Evolutionary conservation across 2,113 vertebrate species (phyloP), one percentile per base, ranked within the genome.

Genomic region (Chauna torquata): DNA sequence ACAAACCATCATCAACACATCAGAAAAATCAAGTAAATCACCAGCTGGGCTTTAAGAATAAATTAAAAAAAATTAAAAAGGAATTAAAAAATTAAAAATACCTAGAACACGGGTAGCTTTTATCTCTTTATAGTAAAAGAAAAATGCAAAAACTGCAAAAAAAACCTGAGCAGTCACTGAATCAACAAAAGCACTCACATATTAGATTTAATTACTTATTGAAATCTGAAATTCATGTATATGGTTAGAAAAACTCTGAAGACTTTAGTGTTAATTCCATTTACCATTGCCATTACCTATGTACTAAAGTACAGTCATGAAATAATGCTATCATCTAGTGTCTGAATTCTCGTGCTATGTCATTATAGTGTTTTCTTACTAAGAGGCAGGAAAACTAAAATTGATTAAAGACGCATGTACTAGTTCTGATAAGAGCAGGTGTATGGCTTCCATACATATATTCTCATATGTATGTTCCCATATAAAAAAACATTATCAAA

Each of bases 391-490:
- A 42, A 42, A 42, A 42, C 12, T 12, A 42, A 42, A 42, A 42
- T 42, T 42, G 12, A n/a, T n/a, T n/a, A 42, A 42, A 42, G 42
- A 42, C 12, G 12, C 42, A 42, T 42, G 42, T 42, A 42, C 42
- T 42, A 42, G 9, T 91, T 86, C 34, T 42, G 25, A 57, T 54
- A 66, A 69, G 6, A 77, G 61, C 12, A 80, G 70, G 25, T 74
- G 10, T 45, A 12, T 4, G 13, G n/a, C 34, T 82, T 71, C 44
- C 2, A 2, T 3, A 40, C 27, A 58, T 7, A 2, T 0, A 0
- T 49, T 61, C 25, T 92, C 49, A 14, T 62, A 20, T 62, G 9
- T n/a, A n/a, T n/a, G n/a, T n/a, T n/a, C n/a, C n/a, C n/a, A n/a
- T n/a, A n/a, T n/a, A n/a, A n/a, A n/a, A 42, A 86, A 58, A 1